Conservation (phyloP, 2,113 vertebrate genomes). For the Elephas maximus region DNA sequence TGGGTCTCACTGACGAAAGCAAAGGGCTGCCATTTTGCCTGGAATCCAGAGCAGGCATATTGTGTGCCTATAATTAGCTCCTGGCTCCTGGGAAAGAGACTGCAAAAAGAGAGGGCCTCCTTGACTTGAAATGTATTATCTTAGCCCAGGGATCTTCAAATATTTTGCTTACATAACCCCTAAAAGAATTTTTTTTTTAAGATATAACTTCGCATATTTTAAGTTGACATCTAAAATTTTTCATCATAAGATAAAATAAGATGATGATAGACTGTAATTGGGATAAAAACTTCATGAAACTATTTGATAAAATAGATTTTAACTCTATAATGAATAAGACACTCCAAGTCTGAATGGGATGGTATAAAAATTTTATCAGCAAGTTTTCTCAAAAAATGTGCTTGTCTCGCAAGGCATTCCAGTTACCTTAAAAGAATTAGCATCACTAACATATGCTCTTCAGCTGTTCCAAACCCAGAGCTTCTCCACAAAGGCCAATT, state of each 20-base stretch:
- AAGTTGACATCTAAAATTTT: constrained; percentile 50
- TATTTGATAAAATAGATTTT: constrained; percentile 61
- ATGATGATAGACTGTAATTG: constrained; percentile 53
- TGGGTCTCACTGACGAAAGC: constrained; percentile 41
- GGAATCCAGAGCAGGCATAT: neutral
- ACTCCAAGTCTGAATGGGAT: constrained; percentile 38
- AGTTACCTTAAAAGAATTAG: constrained; percentile 1
- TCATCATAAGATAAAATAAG: constrained; percentile 54
- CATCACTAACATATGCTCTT: neutral
- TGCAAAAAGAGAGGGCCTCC: neutral
- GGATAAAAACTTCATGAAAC: constrained; percentile 61
- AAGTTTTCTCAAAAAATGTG: constrained; percentile 8
- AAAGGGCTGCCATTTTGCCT: constrained; percentile 32
- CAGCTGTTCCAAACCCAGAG: neutral
- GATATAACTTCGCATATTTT: constrained; percentile 56
- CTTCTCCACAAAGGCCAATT: neutral
- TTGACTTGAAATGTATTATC: constrained; percentile 56
- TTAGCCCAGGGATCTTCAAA: constrained; percentile 41
- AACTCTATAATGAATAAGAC: constrained; percentile 26
- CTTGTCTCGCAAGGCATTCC: constrained; percentile 11
- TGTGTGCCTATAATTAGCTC: constrained; percentile 3
- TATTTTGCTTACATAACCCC: constrained; percentile 66
- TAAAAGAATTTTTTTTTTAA: constrained; percentile 56
- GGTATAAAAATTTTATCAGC: constrained; percentile 42
- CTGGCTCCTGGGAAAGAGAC: neutral